Conservation (phyloP, 2,888 invertebrate species). For the Pandemis cinnamomeana region DNA sequence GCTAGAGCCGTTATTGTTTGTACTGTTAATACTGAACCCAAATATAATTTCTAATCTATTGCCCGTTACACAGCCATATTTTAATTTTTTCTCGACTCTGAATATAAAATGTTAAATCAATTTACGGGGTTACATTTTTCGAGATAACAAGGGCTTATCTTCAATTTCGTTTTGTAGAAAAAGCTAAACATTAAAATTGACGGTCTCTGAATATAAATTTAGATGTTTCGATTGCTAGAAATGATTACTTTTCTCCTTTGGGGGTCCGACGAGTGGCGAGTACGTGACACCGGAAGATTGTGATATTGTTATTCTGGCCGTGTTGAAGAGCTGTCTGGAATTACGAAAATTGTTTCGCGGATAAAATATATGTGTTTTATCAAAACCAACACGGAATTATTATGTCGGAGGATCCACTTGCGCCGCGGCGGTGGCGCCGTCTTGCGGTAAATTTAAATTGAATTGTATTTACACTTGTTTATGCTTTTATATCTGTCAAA, state of each 20-base stretch:
- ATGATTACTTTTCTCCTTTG: constrained; percentile 77
- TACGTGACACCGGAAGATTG: constrained; percentile 79
- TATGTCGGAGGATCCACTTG: constrained; percentile 33
- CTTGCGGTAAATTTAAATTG: constrained; percentile 29
- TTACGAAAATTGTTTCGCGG: constrained; percentile 77
- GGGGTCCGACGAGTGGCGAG: constrained; percentile 72
- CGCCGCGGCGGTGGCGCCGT: neutral
- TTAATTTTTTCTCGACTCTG: constrained; percentile 22
- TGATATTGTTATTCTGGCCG: constrained; percentile 81
- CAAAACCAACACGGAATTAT: constrained; percentile 51
- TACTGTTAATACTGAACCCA: constrained; percentile 2
- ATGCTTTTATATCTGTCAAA: constrained; percentile 5
- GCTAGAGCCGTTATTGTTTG: neutral
- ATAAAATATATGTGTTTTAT: constrained; percentile 69
- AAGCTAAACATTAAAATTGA: constrained; percentile 72
- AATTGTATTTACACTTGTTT: constrained; percentile 20
- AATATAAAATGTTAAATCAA: constrained; percentile 38
- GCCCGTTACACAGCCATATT: constrained; percentile 17
- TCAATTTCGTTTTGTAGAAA: constrained; percentile 57
- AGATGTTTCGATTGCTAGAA: constrained; percentile 74
- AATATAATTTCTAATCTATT: constrained; percentile 15
- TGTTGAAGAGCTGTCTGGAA: constrained; percentile 74
- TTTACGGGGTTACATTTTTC: constrained; percentile 35
- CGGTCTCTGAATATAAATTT: constrained; percentile 74
- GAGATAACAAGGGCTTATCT: constrained; percentile 48